Conservation (phyloP, 2,113 vertebrate species). For the Apaloderma vittatum region DNA sequence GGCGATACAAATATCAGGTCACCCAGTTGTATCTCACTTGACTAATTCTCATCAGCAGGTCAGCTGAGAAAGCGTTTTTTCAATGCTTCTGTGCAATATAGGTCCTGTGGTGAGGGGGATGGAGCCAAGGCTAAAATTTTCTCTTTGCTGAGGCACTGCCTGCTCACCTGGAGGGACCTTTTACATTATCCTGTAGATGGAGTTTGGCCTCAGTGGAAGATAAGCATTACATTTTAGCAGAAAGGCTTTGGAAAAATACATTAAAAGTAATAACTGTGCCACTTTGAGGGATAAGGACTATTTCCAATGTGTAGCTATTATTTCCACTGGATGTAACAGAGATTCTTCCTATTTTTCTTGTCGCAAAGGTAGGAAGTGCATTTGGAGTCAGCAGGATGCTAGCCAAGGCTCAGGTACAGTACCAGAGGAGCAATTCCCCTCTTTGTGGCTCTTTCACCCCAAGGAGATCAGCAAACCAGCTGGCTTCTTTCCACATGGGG, state of each 20-base stretch:
- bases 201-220: neutral
- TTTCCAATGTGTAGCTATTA: neutral
- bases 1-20: neutral
- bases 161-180: neutral
- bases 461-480: neutral
- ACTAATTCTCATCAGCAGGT: neutral
- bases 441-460: neutral
- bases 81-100: neutral
- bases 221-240: neutral
- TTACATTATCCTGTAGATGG: neutral
- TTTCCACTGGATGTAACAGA: neutral
- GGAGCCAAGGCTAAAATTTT: neutral
- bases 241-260: neutral
- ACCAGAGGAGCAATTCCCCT: neutral
- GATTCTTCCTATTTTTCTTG: neutral
- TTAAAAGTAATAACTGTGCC: neutral
- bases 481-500: neutral
- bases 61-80: neutral
- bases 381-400: neutral
- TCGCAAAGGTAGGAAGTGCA: neutral
- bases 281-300: neutral
- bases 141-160: neutral
- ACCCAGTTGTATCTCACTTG: neutral
- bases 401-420: rapidly evolving
- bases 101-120: neutral